Evolutionary conservation across 2,888 invertebrate species (phyloP).

Genomic region (Drosophila demipolita): DNA sequence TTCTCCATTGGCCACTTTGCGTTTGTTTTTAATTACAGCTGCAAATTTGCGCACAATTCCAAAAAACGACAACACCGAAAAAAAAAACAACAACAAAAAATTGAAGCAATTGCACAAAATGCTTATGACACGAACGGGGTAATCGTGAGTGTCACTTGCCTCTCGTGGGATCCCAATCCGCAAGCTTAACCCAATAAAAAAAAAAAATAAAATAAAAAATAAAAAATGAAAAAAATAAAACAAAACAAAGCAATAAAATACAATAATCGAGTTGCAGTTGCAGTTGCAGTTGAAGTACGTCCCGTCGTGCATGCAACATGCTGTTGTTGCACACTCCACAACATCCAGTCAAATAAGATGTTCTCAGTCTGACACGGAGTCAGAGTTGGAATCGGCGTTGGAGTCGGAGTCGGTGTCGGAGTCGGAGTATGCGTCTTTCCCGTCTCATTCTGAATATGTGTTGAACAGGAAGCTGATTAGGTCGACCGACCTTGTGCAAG

Average conservation of each 20-base stretch:
- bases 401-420: background rate
- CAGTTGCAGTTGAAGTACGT: background rate
- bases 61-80: background rate
- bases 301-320: background rate
- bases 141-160: conserved; percentile 60
- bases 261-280: conserved; percentile 3
- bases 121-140: conserved; percentile 58
- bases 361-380: conserved; percentile 3
- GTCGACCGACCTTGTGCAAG: conserved; percentile 52
- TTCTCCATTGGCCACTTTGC: conserved; percentile 22
- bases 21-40: conserved; percentile 68
- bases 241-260: background rate
- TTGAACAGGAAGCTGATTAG: conserved; percentile 34
- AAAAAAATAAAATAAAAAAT: background rate
- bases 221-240: too few species aligned
- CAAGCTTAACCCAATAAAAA: conserved; percentile 15
- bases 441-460: conserved; percentile 8
- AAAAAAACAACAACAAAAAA: background rate
- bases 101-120: conserved; percentile 39
- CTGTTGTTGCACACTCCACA: conserved; percentile 22
- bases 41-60: conserved; percentile 40
- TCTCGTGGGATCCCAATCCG: conserved; percentile 50
- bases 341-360: conserved; percentile 46
- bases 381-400: background rate
- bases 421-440: background rate